Base-by-base conservation (phyloP, 1,140 invertebrate species). In the Hirudo medicinalis region DNA sequence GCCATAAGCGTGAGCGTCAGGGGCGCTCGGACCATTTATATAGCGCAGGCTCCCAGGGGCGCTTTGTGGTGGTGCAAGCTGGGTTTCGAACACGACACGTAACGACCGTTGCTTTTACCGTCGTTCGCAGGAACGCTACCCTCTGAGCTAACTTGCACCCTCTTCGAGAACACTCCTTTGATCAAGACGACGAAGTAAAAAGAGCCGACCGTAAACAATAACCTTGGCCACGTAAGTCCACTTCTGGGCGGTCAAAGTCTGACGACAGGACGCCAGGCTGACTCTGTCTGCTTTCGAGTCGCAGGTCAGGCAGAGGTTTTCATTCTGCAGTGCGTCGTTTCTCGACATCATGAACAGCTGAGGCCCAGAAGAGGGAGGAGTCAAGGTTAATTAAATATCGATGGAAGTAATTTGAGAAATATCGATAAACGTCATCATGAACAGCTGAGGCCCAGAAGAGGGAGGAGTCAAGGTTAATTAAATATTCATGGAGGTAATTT, bases 171-270 rank as follows among this genome's bases (percentile, higher is more conserved):
- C n/a, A n/a, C n/a, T n/a, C n/a, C n/a, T n/a, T n/a, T n/a, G n/a
- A n/a, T n/a, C n/a, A 49, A 49, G 43, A 49, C 1, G 9, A 49
- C 13, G 4, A 49, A 49, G 13, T 2, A 49, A 49, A 49, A 49
- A 11, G 13, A 49, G 43, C 0, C 15, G 13, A 49, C 15, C 19
- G 2, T 2, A 13, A 32, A 63, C 57, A 63, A n/a, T n/a, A n/a
- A 63, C 57, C 57, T 63, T 63, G 57, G 11, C 22, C 9, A 25
- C 57, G 57, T 63, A 63, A 32, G 8, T 63, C 57, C 57, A 63
- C 57, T 63, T 63, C 57, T 63, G 57, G 8, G 2, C 11, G 57
- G 29, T 22, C 19, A 22, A 63, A 3, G 22, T 32, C 1, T 63
- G 22, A 9, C 29, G 22, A 32, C 57, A 63, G 3, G 8, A 32